These are phyloP conservation scores for Lates calcarifer DNA, from an alignment of 2,113 vertebrate species.

Conservation along the genomic window DNA sequence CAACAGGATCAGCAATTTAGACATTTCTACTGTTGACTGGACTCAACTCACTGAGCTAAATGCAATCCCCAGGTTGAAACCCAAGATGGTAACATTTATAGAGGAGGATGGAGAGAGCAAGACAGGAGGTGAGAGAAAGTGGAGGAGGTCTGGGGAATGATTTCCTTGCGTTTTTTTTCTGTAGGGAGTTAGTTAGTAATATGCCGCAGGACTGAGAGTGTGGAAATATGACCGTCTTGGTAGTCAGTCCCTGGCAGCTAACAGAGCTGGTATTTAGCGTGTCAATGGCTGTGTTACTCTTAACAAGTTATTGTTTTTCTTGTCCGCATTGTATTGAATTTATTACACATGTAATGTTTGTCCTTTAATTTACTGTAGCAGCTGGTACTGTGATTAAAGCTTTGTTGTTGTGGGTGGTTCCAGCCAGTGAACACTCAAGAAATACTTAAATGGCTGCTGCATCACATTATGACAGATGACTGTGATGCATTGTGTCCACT, in stretches of 20 bases:
- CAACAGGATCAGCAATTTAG: slow-evolving; percentile 55
- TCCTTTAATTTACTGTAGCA: neutral
- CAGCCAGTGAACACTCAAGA: neutral
- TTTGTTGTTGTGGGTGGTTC: neutral
- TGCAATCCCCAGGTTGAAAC: slow-evolving; percentile 38
- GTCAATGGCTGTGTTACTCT: neutral
- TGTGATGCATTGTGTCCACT: slow-evolving; percentile 2
- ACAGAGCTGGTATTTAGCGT: slow-evolving; percentile 15
- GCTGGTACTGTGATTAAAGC: neutral
- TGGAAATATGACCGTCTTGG: slow-evolving; percentile 40
- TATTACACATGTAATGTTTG: neutral
- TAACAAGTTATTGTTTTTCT: neutral
- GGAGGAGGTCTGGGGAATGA: slow-evolving; percentile 33
- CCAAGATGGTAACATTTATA: slow-evolving; percentile 39
- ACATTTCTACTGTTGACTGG: slow-evolving; percentile 37
- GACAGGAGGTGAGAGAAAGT: slow-evolving; percentile 23
- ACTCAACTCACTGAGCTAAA: slow-evolving; percentile 28
- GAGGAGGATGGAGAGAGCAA: slow-evolving; percentile 7
- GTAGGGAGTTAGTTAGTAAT: slow-evolving; percentile 44
- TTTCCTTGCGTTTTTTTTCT: slow-evolving; percentile 49
- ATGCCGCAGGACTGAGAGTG: slow-evolving; percentile 41
- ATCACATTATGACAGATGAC: neutral
- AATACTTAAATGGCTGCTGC: neutral
- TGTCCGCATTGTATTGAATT: neutral
- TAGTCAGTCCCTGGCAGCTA: slow-evolving; percentile 21